phyloP scores from a whole-genome alignment of 1,140 invertebrate genomes.

The Hyposmocoma kahamanoa region DNA sequence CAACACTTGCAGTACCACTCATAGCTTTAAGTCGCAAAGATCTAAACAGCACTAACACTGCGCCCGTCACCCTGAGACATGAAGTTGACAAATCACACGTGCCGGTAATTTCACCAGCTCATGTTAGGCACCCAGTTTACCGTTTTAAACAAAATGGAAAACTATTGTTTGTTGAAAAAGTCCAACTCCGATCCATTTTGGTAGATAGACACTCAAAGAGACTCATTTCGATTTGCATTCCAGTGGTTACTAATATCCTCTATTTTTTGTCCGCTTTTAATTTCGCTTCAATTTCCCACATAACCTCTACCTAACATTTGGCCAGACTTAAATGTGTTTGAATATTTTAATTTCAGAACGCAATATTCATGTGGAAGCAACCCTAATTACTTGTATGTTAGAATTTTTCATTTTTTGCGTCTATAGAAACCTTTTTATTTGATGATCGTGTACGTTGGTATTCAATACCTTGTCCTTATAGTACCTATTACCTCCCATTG shows the following conservation, averaged over 20 bases:
- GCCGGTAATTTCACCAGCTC: no score
- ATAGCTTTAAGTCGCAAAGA: no score
- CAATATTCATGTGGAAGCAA: neutral
- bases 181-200: neutral
- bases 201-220: neutral
- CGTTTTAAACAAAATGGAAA: neutral
- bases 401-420: neutral
- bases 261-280: neutral
- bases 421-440: neutral
- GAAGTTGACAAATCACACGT: no score
- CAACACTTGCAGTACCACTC: no score
- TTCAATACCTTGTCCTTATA: no score
- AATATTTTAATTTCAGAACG: constrained; percentile 3
- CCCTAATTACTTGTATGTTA: neutral
- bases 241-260: neutral
- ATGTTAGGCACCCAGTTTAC: no score
- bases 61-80: no score
- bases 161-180: neutral
- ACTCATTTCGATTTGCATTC: neutral
- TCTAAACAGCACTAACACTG: no score
- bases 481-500: neutral
- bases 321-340: neutral
- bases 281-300: neutral
- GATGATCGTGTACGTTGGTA: neutral
- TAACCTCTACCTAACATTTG: neutral